Base-by-base conservation (phyloP, 2,113 vertebrate genomes). In the Cyprinodon brontotheroides region DNA sequence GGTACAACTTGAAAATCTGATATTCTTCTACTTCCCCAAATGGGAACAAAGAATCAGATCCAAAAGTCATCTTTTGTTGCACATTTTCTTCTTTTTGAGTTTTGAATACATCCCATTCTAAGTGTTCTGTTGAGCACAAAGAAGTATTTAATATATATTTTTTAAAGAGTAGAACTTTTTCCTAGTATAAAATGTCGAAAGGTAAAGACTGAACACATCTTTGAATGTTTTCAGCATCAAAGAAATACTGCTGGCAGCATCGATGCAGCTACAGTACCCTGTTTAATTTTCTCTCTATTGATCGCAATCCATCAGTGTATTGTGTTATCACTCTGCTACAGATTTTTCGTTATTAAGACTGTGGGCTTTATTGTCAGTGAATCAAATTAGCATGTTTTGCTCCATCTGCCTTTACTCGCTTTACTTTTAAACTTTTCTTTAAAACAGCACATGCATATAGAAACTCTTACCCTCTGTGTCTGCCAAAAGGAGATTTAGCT, bases 281-380 rank as follows among this genome's bases (percentile, higher is more conserved):
- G 62, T 81, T 74, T 85, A 81, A 82, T 87, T 78, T 89, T 63
- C 79, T 74, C 71, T 84, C 67, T 79, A 73, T 65, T 81, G 70
- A 77, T 74, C 82, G 65, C 47, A 70, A 74, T 72, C 74, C 80
- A 75, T 78, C 83, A 77, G 62, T 71, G 70, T 79, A 74, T 81
- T 38, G 65, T 39, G 43, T 72, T 63, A 70, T 78, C 74, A 77
- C 70, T 83, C 66, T 15, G 17, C 64, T 67, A 41, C 65, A 74
- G 72, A 48, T 66, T 67, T 50, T 60, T 70, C 65, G 53, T 71
- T 61, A 74, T 74, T 41, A 36, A 72, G 38, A 59, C 66, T 76
- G 29, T 75, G n/a, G 36, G 60, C 60, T 47, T 39, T 9, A 0
- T 66, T 76, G 20, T 40, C 41, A 79, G 59, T 67, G 20, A 65